Conservation (phyloP, 2,113 vertebrate genomes). For the Brachirus orientalis region DNA sequence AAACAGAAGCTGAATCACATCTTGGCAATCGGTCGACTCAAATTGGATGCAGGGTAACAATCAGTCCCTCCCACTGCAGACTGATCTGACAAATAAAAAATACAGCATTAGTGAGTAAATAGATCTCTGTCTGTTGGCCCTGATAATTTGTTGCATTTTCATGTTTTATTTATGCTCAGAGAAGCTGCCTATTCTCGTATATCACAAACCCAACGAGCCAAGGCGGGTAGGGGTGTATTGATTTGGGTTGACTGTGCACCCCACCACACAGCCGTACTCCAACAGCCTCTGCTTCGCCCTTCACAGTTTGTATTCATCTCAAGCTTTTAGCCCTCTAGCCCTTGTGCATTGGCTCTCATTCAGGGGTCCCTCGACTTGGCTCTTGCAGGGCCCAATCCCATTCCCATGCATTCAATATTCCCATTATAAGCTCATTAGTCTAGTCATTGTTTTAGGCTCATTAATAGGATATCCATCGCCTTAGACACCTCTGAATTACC, state of each 20-base stretch:
- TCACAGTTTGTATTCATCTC: constrained; percentile 71
- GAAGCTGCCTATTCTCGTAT: constrained; percentile 72
- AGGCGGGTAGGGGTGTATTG: constrained; percentile 71
- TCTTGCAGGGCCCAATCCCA: constrained; percentile 68
- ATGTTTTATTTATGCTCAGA: constrained; percentile 81
- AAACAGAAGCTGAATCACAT: constrained; percentile 77
- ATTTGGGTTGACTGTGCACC: constrained; percentile 70
- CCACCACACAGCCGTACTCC: constrained; percentile 40
- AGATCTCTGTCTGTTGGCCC: constrained; percentile 73
- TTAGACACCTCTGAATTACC: constrained; percentile 75
- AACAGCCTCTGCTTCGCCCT: constrained; percentile 49
- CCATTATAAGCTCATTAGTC: constrained; percentile 81
- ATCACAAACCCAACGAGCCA: constrained; percentile 74
- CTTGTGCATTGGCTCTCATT: constrained; percentile 69
- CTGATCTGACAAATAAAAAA: constrained; percentile 62
- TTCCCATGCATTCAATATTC: constrained; percentile 82
- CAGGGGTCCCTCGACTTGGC: constrained; percentile 68
- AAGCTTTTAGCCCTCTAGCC: constrained; percentile 67
- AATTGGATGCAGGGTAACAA: constrained; percentile 76
- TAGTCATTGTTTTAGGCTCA: constrained; percentile 74
- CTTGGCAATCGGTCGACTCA: constrained; percentile 58
- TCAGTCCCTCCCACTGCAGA: constrained; percentile 60
- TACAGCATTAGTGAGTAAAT: constrained; percentile 70
- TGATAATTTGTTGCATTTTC: constrained; percentile 78
- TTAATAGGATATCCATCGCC: constrained; percentile 78